phyloP scores from a whole-genome alignment of 2,797 vertebrate species.

The Pangasius krempfi region DNA sequence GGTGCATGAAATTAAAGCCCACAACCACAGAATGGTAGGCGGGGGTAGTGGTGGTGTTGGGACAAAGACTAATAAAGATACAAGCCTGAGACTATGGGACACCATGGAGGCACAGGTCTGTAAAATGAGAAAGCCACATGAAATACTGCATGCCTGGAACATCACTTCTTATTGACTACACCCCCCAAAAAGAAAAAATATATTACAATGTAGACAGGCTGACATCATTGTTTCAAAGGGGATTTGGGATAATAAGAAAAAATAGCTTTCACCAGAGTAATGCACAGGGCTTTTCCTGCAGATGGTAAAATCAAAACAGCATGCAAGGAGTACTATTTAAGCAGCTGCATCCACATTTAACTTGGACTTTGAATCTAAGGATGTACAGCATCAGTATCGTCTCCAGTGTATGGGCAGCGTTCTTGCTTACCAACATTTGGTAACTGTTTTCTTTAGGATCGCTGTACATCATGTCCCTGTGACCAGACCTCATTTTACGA shows the following conservation, averaged over 20 bases:
- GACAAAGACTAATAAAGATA: constrained; percentile 54
- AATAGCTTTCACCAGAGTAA: constrained; percentile 3
- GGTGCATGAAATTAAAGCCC: constrained; percentile 79
- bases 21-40: constrained; percentile 50
- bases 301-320: neutral
- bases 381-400: neutral
- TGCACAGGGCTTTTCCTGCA: neutral
- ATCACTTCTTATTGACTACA: constrained; percentile 24
- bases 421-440: constrained; percentile 63
- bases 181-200: neutral
- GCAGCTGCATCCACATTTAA: neutral
- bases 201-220: neutral
- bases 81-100: constrained; percentile 19
- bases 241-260: neutral
- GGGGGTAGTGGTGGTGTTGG: neutral
- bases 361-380: constrained; percentile 1
- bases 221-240: constrained; percentile 9
- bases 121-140: constrained; percentile 23
- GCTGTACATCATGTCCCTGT: constrained; percentile 57
- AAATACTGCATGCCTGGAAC: neutral
- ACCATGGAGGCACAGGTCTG: neutral
- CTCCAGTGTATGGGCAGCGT: neutral
- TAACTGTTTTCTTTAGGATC: constrained; percentile 66
- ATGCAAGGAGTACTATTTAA: neutral
- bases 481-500: constrained; percentile 50